phyloP scores from a whole-genome alignment of 2,113 vertebrate genomes.

The Cryptomyrus ogoouensis region DNA sequence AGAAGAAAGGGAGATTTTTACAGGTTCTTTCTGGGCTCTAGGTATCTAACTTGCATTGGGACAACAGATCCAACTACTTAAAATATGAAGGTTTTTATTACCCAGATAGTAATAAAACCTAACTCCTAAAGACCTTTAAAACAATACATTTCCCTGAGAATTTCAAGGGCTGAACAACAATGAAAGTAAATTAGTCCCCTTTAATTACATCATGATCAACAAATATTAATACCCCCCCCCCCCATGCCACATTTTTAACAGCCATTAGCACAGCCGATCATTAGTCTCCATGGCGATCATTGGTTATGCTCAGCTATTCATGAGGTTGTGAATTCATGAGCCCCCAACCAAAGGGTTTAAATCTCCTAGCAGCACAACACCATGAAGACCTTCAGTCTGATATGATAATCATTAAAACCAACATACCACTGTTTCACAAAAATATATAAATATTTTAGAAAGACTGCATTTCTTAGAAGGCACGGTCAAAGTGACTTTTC shows the following conservation, averaged over 20 bases:
- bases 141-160: conserved; percentile 58
- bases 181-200: conserved; percentile 45
- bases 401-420: conserved; percentile 30
- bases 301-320: neutral
- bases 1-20: neutral
- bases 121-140: neutral
- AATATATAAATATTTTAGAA: conserved; percentile 25
- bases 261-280: neutral
- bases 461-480: conserved; percentile 42
- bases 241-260: neutral
- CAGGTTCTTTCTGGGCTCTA: neutral
- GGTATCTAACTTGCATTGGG: neutral
- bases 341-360: neutral
- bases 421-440: conserved; percentile 29
- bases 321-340: neutral
- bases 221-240: neutral
- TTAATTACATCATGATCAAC: neutral
- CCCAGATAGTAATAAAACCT: conserved; percentile 11
- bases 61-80: neutral
- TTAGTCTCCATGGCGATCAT: neutral
- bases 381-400: neutral
- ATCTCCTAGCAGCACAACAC: neutral
- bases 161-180: conserved; percentile 30
- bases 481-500: conserved; percentile 35
- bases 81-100: conserved; percentile 7